phyloP scores from a whole-genome alignment of 2,797 vertebrate genomes.

The Lagocephalus sceleratus region DNA sequence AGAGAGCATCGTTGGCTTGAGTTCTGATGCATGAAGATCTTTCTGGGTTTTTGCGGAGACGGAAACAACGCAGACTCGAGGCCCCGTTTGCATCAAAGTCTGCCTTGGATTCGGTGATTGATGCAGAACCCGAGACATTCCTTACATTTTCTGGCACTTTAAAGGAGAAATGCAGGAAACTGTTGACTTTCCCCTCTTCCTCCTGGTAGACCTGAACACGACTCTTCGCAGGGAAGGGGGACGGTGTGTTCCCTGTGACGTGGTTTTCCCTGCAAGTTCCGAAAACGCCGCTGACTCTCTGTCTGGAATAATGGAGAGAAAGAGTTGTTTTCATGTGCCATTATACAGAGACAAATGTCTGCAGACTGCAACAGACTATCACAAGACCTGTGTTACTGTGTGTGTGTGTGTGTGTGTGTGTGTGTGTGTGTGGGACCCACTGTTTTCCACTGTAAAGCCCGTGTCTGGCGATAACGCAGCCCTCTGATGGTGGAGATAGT shows the following conservation, averaged over 20 bases:
- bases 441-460: constrained; percentile 59
- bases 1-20: neutral
- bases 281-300: constrained; percentile 24
- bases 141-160: constrained; percentile 34
- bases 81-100: constrained; percentile 15
- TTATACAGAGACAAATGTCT: constrained; percentile 9
- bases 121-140: constrained; percentile 43
- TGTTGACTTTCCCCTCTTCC: constrained; percentile 58
- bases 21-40: neutral
- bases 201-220: constrained; percentile 34
- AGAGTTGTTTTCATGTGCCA: constrained; percentile 19
- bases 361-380: constrained; percentile 25
- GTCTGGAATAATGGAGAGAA: constrained; percentile 16
- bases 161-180: constrained; percentile 65
- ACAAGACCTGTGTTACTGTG: constrained; percentile 38
- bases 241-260: constrained; percentile 38
- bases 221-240: constrained; percentile 23
- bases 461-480: constrained; percentile 70
- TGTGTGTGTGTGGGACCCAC: constrained; percentile 34
- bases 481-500: constrained; percentile 77
- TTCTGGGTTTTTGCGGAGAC: constrained; percentile 1
- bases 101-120: constrained; percentile 33
- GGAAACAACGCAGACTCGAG: constrained; percentile 1
- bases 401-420: constrained; percentile 26
- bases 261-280: constrained; percentile 14